phyloP scores from a whole-genome alignment of 2,113 vertebrate species.

The Sisor rabdophorus region DNA sequence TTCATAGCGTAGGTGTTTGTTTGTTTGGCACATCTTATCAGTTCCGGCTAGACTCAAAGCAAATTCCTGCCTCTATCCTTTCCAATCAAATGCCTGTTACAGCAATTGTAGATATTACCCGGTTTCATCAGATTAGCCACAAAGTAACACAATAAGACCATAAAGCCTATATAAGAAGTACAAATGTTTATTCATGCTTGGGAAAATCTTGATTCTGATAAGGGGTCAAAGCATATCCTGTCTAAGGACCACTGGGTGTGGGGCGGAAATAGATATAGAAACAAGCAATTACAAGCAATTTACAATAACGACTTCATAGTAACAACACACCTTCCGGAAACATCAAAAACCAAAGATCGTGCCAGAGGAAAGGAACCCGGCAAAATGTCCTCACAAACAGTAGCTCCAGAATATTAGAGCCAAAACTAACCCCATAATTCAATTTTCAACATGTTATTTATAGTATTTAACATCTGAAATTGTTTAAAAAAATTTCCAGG shows the following conservation, averaged over 20 bases:
- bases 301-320: neutral
- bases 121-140: neutral
- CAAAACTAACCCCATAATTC: neutral
- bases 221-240: neutral
- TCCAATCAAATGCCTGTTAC: neutral
- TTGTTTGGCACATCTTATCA: neutral
- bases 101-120: neutral
- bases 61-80: neutral
- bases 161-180: neutral
- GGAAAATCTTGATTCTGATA: neutral
- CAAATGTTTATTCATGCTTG: neutral
- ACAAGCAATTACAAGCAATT: no score
- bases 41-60: neutral
- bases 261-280: neutral
- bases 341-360: neutral
- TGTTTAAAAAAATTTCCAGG: no score
- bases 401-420: neutral
- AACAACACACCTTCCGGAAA: neutral
- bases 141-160: neutral
- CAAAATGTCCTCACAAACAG: neutral
- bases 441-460: neutral
- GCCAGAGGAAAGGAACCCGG: no score
- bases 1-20: neutral
- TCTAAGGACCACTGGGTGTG: neutral
- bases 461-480: no score